A percentile compares a stretch with the other conserved stretches of the same genome.
Conservation (phyloP, 1,140 invertebrate species). For the Magallana gigas region DNA sequence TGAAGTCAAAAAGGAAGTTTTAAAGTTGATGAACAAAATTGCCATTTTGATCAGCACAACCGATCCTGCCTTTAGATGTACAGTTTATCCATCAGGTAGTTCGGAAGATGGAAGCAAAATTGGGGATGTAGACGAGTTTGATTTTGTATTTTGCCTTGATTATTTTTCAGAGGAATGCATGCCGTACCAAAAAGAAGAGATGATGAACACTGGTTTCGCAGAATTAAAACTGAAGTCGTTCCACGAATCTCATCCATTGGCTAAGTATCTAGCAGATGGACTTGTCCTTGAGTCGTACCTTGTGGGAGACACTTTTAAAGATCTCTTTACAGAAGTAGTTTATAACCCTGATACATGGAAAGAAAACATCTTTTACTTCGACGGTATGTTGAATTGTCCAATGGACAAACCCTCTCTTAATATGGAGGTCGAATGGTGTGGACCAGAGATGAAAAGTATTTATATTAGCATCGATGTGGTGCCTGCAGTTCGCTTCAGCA, state of each 20-base stretch:
- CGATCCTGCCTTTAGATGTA: constrained; percentile 27
- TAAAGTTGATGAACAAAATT: constrained; percentile 33
- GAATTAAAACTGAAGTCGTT: constrained; percentile 38
- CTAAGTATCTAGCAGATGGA: constrained; percentile 1
- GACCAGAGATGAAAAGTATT: neutral
- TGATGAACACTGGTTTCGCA: constrained; percentile 5
- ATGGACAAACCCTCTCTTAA: constrained; percentile 7
- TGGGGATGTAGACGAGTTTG: constrained; percentile 47
- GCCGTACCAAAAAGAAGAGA: neutral
- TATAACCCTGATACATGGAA: constrained; percentile 41
- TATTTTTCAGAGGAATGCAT: constrained; percentile 41
- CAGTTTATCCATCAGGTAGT: constrained; percentile 28
- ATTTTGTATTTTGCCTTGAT: constrained; percentile 43
- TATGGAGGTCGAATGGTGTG: constrained; percentile 19
- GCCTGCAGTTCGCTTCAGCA: constrained; percentile 23
- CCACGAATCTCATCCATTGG: constrained; percentile 3
- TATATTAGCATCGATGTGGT: constrained; percentile 46
- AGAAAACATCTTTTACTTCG: neutral
- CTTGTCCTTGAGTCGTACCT: constrained; percentile 5
- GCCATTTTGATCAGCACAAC: neutral
- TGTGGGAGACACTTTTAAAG: constrained; percentile 42
- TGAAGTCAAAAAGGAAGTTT: constrained; percentile 16
- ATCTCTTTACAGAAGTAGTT: constrained; percentile 26
- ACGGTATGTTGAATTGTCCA: neutral
- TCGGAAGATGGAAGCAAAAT: constrained; percentile 49